A percentile compares a stretch with the other conserved stretches of the same genome.
phyloP scores from a whole-genome alignment of 2,888 invertebrate genomes.

The Lissocephala sabroskyi region DNA sequence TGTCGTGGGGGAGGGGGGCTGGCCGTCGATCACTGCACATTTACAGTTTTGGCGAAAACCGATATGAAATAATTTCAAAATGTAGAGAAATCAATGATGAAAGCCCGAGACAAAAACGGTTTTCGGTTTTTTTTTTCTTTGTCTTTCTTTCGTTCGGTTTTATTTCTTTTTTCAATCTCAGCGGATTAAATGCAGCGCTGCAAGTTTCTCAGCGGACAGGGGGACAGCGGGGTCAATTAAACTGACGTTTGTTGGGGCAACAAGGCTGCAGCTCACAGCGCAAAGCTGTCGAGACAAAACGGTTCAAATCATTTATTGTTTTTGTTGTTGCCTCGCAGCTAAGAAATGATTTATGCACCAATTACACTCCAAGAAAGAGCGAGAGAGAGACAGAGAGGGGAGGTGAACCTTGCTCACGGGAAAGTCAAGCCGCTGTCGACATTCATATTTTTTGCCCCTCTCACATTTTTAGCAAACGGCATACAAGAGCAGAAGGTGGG shows the following conservation, averaged over 20 bases:
- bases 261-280: too few species aligned
- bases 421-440: constrained; percentile 8
- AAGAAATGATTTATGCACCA: constrained; percentile 54
- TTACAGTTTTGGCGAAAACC: constrained; percentile 5
- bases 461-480: constrained; percentile 47
- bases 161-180: constrained; percentile 8
- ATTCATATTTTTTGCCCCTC: constrained; percentile 55
- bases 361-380: constrained; percentile 29
- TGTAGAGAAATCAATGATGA: constrained; percentile 58
- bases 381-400: background rate
- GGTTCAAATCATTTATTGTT: constrained; percentile 7
- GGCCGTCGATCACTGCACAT: background rate
- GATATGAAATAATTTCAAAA: constrained; percentile 46
- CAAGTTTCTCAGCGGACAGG: too few species aligned
- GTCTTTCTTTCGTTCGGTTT: constrained; percentile 9
- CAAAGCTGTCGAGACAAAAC: constrained; percentile 13
- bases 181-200: background rate
- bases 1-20: background rate
- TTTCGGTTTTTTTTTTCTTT: constrained; percentile 33
- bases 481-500: background rate
- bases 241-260: too few species aligned
- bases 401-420: background rate
- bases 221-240: too few species aligned
- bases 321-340: too few species aligned
- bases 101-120: constrained; percentile 44